phyloP scores from a whole-genome alignment of 2,797 vertebrate genomes.

The Tolypeutes matacus region DNA sequence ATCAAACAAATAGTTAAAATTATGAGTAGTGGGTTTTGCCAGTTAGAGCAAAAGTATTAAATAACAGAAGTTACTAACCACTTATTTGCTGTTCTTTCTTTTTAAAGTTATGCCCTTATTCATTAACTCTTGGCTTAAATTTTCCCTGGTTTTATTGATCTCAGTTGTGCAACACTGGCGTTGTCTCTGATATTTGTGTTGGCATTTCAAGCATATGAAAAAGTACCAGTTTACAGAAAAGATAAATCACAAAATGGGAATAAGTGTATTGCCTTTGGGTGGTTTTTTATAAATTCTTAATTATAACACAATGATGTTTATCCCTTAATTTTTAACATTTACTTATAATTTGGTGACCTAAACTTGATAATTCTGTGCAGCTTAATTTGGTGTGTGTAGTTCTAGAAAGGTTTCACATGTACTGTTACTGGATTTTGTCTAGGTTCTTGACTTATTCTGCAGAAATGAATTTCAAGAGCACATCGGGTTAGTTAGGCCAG shows the following conservation, averaged over 20 bases:
- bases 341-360: neutral
- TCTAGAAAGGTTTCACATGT: neutral
- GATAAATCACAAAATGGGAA: neutral
- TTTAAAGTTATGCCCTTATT: neutral
- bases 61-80: neutral
- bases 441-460: too few relatives aligned
- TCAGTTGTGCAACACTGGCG: neutral
- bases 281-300: neutral
- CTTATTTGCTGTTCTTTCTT: neutral
- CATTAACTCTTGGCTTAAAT: neutral
- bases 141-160: neutral
- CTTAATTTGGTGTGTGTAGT: neutral
- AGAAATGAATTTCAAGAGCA: too few relatives aligned
- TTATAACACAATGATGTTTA: neutral
- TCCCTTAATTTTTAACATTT: neutral
- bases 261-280: neutral
- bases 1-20: neutral
- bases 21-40: neutral
- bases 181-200: conserved; percentile 39
- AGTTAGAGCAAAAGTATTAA: neutral
- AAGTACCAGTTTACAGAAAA: neutral
- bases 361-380: neutral
- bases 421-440: neutral
- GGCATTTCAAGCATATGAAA: neutral
- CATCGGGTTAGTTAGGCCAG: too few relatives aligned